Base-by-base conservation (phyloP, 2,113 vertebrate species). In the Trichomycterus rosablanca region DNA sequence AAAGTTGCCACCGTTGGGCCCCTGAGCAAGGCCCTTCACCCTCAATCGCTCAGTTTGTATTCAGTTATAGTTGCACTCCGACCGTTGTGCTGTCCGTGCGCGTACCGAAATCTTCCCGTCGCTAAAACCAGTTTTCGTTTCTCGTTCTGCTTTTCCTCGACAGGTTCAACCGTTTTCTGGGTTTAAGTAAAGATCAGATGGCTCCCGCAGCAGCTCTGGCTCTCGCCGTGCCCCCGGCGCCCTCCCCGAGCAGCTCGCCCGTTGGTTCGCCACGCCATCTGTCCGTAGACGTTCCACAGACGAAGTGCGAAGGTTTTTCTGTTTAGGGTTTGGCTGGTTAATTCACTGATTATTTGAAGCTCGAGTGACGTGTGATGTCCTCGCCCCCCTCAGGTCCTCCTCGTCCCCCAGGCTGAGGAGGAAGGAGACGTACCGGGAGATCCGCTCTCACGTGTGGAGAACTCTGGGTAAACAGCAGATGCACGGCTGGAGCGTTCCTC, bases 401-500 rank as follows among this genome's bases (percentile, higher is more conserved):
- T 20, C 75, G 10, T 88, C 89, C 14, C 81, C 85, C 6, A 81
- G 84, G 20, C 70, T 81, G 67, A 84, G 88, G 64, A 86, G 77
- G 52, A 79, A 72, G 57, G 88, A 90, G 63, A 59, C 87, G 54
- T 91, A 91, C 75, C 70, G 78, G n/a, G 87, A 88, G 32, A 88
- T 91, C 18, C 86, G 87, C 22, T 71, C 85, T 3, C 83, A 89
- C 45, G 78, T 91, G 70, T 91, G 89, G 89, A 80, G 57, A 53
- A 74, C 66, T 20, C 82, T 89, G 50, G 87, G 88, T 14, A 89
- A 84, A 62, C 75, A 73, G 1, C 89, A 89, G 59, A 48, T 89
- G n/a, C 79, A 88, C 1, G 89, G 89, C 37, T 91, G 89, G 89
- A 91, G 89, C 45, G 30, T 74, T 24, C 84, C 88, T 0, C 63